These are phyloP conservation scores for Festucalex cinctus DNA, from an alignment of 2,113 vertebrate species.

Conservation along the genomic window DNA sequence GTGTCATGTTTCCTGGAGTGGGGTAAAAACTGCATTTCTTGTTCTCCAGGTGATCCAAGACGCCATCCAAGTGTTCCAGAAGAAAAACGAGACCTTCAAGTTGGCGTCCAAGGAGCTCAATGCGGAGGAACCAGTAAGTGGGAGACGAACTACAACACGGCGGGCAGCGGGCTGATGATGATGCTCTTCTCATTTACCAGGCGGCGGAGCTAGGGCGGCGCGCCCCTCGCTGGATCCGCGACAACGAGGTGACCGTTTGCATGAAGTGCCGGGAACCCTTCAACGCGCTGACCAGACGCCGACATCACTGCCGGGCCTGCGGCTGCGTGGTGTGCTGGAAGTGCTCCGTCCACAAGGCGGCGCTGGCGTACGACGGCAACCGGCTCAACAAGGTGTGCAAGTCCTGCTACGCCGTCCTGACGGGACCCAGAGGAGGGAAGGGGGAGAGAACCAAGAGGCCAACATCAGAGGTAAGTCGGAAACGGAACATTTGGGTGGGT, in stretches of 20 bases:
- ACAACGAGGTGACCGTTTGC: constrained; percentile 91
- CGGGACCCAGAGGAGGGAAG: constrained; percentile 74
- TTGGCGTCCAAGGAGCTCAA: constrained; percentile 80
- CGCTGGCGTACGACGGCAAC: constrained; percentile 84
- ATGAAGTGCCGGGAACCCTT: constrained; percentile 93
- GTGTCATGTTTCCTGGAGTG: neutral
- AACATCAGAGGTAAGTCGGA: constrained; percentile 76
- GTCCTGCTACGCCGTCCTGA: constrained; percentile 83
- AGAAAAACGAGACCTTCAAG: constrained; percentile 89
- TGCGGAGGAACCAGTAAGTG: constrained; percentile 83
- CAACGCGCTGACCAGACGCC: constrained; percentile 83
- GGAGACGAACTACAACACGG: neutral
- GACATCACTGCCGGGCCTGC: constrained; percentile 91
- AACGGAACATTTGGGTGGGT: too few relatives aligned
- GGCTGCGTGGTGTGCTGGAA: constrained; percentile 93
- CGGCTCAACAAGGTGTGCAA: constrained; percentile 91
- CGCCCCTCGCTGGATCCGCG: constrained; percentile 91
- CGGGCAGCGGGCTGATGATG: neutral
- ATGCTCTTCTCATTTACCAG: constrained; percentile 57
- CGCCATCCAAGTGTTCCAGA: constrained; percentile 83
- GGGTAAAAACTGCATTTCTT: neutral
- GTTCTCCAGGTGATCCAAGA: constrained; percentile 77
- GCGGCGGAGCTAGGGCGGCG: constrained; percentile 83
- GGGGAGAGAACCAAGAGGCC: constrained; percentile 69
- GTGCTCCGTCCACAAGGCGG: constrained; percentile 90